A percentile compares a stretch with the other conserved stretches of the same genome.
These are phyloP conservation scores for Eulemur coronatus DNA, from an alignment of 2,797 vertebrate genomes.

Conservation along the genomic window DNA sequence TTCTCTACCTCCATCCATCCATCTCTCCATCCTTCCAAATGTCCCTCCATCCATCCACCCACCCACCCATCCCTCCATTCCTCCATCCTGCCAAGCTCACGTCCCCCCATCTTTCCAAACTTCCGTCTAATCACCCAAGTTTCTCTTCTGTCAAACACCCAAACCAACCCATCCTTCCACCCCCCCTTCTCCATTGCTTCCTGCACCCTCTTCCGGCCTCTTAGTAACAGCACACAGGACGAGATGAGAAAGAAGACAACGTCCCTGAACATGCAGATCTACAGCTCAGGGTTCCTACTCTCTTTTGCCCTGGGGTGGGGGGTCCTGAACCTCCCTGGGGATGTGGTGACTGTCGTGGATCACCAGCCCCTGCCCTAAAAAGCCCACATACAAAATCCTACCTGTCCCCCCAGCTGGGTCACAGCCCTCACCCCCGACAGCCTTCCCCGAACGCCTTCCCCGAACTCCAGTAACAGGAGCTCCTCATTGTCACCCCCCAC, in stretches of 20 bases:
- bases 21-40: background rate
- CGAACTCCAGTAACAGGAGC: background rate
- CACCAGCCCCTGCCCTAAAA: background rate
- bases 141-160: background rate
- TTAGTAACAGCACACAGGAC: accelerated
- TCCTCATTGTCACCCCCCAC: accelerated
- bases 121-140: background rate
- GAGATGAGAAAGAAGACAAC: accelerated
- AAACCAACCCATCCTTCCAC: background rate
- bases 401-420: background rate
- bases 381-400: background rate
- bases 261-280: too few species aligned
- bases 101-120: background rate
- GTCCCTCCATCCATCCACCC: background rate
- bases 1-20: background rate
- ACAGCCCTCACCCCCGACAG: accelerated
- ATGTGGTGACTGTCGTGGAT: background rate
- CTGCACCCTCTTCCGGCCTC: background rate
- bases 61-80: background rate
- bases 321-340: background rate
- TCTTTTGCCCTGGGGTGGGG: too few species aligned
- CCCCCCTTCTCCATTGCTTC: too few species aligned
- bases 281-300: background rate
- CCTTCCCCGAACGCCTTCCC: background rate
- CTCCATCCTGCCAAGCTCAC: background rate